Percentiles rank a stretch among this genome's conserved stretches.
phyloP scores from a whole-genome alignment of 2,113 vertebrate species.

The Mesembrinibis cayennensis region DNA sequence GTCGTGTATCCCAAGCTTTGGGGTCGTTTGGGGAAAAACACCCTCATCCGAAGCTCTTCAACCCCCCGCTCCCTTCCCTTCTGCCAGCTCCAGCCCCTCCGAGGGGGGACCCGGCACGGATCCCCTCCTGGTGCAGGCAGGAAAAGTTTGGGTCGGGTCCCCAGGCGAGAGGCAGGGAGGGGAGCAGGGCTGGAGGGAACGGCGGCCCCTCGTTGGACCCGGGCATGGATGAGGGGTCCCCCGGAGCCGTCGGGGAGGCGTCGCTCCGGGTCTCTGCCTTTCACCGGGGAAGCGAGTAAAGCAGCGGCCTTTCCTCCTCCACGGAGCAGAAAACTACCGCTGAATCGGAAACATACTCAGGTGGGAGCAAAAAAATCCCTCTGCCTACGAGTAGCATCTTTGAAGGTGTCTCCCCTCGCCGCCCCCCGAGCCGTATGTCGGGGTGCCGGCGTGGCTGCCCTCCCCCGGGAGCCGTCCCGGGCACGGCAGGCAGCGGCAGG shows the following conservation, averaged over 20 bases:
- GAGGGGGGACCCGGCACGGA: not conserved
- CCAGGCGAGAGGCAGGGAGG: not conserved
- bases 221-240: not conserved
- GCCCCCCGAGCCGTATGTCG: not conserved
- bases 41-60: not conserved
- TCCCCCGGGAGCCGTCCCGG: not conserved
- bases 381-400: not conserved
- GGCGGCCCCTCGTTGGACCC: not conserved
- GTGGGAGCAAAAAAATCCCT: no score
- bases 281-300: not conserved
- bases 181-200: not conserved
- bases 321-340: not conserved
- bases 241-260: not conserved
- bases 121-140: not conserved
- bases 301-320: not conserved
- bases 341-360: not conserved
- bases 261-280: not conserved
- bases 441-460: not conserved
- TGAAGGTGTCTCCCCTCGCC: not conserved
- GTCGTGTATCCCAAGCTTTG: not conserved
- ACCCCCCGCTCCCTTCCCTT: rapidly evolving
- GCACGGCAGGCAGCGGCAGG: not conserved
- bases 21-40: not conserved
- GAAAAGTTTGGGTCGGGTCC: not conserved
- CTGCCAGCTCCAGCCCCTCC: not conserved